phyloP scores from a whole-genome alignment of 2,797 vertebrate species.

The Gorsachius magnificus region DNA sequence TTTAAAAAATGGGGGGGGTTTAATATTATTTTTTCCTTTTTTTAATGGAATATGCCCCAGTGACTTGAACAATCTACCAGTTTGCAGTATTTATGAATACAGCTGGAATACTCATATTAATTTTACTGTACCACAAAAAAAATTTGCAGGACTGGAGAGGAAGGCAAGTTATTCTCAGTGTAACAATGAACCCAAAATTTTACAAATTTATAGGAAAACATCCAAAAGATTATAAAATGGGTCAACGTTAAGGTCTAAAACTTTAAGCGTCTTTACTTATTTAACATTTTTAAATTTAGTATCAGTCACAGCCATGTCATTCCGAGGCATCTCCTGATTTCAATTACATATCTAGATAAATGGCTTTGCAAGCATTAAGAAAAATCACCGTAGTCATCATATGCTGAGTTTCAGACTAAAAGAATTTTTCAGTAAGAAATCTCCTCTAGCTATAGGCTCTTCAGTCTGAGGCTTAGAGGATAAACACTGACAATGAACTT shows the following conservation, averaged over 20 bases:
- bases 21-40: neutral
- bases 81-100: neutral
- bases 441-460: neutral
- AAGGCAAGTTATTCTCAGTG: neutral
- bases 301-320: neutral
- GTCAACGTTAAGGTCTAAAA: neutral
- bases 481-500: neutral
- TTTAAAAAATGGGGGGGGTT: neutral
- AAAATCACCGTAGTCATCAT: neutral
- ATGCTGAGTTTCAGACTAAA: neutral
- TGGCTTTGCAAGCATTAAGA: neutral
- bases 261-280: neutral
- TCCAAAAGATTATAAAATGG: neutral
- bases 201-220: neutral
- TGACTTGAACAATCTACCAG: neutral
- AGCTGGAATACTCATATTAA: neutral
- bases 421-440: neutral
- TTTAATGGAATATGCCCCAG: neutral
- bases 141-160: neutral
- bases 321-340: neutral
- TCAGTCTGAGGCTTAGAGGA: neutral
- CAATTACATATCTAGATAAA: neutral
- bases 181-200: neutral
- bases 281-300: neutral
- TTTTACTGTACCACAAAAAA: neutral